Evolutionary conservation across 1,140 invertebrate species (phyloP).

Genomic region (Brachionus calyciflorus): DNA sequence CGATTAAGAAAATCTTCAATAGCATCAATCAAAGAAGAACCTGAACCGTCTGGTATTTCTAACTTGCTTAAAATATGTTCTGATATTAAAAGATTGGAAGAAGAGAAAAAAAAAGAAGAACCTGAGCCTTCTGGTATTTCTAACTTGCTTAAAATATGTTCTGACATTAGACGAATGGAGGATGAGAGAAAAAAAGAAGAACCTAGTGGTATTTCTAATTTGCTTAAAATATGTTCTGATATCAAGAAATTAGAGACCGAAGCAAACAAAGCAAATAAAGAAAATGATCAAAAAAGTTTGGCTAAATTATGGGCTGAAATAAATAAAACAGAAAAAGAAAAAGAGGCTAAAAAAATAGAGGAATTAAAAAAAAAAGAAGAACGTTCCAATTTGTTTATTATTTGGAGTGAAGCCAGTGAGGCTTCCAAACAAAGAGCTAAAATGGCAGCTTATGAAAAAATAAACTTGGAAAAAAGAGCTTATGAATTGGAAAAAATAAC

Average conservation of each 20-base stretch:
- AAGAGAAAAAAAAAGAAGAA: too few species aligned
- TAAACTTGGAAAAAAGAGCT: not conserved
- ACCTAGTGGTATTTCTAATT: not conserved
- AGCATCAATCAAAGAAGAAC: too few species aligned
- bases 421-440: not conserved
- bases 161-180: too few species aligned
- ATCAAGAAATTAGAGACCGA: too few species aligned
- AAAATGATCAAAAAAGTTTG: not conserved
- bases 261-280: not conserved
- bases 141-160: too few species aligned
- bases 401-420: not conserved
- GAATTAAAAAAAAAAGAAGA: not conserved
- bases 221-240: not conserved
- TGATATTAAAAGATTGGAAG: too few species aligned
- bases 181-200: too few species aligned
- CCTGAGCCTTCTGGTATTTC: too few species aligned
- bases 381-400: slow-evolving; percentile 10
- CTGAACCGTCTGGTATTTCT: too few species aligned
- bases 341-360: not conserved
- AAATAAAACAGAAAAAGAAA: not conserved
- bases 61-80: too few species aligned
- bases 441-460: slow-evolving; percentile 10
- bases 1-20: too few species aligned
- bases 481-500: not conserved
- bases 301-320: not conserved